Conservation (phyloP, 2,113 vertebrate genomes). For the Leucoraja erinaceus region DNA sequence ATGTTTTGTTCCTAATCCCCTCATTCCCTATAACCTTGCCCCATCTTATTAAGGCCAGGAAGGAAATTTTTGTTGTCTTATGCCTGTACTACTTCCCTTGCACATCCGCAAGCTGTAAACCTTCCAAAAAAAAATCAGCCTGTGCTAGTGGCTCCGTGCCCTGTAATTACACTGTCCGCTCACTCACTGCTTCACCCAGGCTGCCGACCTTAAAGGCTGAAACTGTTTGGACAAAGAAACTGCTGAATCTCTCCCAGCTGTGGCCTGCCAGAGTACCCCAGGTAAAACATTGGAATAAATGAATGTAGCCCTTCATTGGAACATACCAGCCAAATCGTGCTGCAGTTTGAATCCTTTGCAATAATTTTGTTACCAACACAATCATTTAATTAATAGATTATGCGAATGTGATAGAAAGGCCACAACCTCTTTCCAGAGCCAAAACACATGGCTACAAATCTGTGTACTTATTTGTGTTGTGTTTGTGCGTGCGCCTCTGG, state of each 20-base stretch:
- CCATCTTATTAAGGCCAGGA: constrained; percentile 47
- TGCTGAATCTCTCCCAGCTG: constrained; percentile 63
- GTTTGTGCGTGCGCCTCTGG: too few species aligned
- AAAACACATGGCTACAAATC: neutral
- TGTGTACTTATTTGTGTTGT: neutral
- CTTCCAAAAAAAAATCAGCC: constrained; percentile 16
- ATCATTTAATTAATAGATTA: neutral
- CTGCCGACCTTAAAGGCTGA: constrained; percentile 37
- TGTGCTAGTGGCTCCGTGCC: constrained; percentile 1
- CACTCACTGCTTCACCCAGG: constrained; percentile 41
- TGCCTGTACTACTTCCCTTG: constrained; percentile 45
- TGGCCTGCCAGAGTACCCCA: constrained; percentile 53
- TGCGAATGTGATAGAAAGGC: neutral
- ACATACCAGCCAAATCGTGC: neutral
- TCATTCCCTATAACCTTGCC: constrained; percentile 40
- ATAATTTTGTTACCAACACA: neutral
- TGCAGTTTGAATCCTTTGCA: neutral
- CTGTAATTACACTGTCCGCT: constrained; percentile 30
- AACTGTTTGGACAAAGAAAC: constrained; percentile 62
- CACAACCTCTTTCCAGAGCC: neutral
- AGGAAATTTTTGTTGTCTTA: constrained; percentile 56
- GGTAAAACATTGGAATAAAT: constrained; percentile 53
- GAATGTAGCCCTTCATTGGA: constrained; percentile 61
- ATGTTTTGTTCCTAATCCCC: constrained; percentile 50
- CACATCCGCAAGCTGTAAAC: constrained; percentile 45